Percentiles rank a stretch among this genome's conserved stretches.
phyloP scores from a whole-genome alignment of 2,113 vertebrate species.

The human region DNA sequence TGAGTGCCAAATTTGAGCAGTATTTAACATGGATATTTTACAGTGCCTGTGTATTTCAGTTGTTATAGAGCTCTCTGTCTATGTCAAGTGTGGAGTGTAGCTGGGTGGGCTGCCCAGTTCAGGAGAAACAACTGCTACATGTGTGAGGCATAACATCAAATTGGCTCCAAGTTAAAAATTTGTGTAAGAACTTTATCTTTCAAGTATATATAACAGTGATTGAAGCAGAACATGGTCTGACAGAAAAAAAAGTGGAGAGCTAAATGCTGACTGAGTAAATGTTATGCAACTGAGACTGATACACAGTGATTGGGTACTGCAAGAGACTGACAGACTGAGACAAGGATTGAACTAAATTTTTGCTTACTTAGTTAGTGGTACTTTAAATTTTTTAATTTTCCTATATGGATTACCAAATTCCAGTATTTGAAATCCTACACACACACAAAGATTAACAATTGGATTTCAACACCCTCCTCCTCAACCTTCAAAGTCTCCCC shows the following conservation, averaged over 20 bases:
- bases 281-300: too few relatives aligned
- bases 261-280: background rate
- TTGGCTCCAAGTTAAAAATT: background rate
- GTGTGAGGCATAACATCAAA: background rate
- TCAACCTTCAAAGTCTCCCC: background rate
- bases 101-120: background rate
- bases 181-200: background rate
- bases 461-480: background rate
- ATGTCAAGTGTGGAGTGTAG: background rate
- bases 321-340: too few relatives aligned
- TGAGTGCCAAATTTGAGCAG: background rate
- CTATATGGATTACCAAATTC: background rate
- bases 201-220: background rate
- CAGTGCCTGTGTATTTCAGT: background rate
- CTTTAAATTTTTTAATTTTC: background rate
- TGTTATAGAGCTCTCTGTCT: background rate
- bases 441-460: background rate
- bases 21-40: background rate
- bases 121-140: rapidly evolving
- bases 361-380: background rate
- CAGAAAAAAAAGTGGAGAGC: background rate
- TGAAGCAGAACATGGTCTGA: background rate
- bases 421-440: background rate
- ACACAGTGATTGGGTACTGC: rapidly evolving
- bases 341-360: background rate